Conservation (phyloP, 2,797 vertebrate genomes). For the Typhlichthys subterraneus region DNA sequence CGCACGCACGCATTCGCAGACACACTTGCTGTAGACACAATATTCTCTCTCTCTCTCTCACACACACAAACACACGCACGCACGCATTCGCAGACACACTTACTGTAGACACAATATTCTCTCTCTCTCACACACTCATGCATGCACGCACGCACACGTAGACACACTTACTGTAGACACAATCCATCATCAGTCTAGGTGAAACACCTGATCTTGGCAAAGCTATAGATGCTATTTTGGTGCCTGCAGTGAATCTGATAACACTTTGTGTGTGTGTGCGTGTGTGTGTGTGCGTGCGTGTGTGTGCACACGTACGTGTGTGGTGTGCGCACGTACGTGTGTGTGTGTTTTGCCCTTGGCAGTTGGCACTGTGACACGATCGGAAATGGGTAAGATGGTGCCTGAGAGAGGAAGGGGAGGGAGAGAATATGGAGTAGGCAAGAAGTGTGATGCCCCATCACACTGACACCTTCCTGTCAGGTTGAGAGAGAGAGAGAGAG, state of each 20-base stretch:
- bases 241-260: slow-evolving; percentile 30
- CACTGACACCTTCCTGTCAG: slow-evolving; percentile 43
- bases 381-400: slow-evolving; percentile 8
- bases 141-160: too few relatives aligned
- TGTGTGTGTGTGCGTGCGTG: slow-evolving; percentile 5
- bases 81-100: too few relatives aligned
- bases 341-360: slow-evolving; percentile 47
- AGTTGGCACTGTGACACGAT: slow-evolving; percentile 20
- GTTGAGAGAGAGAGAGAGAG: slow-evolving; percentile 13
- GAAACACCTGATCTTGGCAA: slow-evolving; percentile 37
- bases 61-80: too few relatives aligned
- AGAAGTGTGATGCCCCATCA: slow-evolving; percentile 25
- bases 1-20: neutral
- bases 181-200: slow-evolving; percentile 18
- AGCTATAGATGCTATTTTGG: slow-evolving; percentile 26
- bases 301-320: neutral
- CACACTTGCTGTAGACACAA: too few relatives aligned
- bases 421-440: slow-evolving; percentile 10
- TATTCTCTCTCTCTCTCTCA: too few relatives aligned
- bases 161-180: neutral
- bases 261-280: slow-evolving; percentile 18
- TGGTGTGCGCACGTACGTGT: neutral
- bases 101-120: too few relatives aligned
- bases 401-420: slow-evolving; percentile 3
- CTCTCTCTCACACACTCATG: too few relatives aligned